Conservation (phyloP, 2,797 vertebrate genomes). For the Sebastes variabilis region DNA sequence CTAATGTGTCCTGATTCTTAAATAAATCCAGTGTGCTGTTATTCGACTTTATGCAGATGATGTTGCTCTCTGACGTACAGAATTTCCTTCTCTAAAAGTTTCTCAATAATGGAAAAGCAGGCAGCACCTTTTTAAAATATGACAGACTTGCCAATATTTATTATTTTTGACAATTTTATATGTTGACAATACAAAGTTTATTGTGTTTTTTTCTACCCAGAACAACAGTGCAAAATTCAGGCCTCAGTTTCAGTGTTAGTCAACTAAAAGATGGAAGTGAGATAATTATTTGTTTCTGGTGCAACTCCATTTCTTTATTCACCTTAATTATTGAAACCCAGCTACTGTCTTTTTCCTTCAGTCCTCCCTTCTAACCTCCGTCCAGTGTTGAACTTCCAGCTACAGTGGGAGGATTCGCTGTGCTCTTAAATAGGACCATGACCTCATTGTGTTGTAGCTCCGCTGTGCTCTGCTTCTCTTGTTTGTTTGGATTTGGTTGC, state of each 20-base stretch:
- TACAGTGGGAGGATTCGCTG: conserved; percentile 43
- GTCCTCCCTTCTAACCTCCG: not conserved
- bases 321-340: not conserved
- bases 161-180: not conserved
- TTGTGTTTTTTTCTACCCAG: not conserved
- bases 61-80: not conserved
- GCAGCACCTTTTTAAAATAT: not conserved
- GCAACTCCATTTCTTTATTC: not conserved
- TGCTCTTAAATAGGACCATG: conserved; percentile 62
- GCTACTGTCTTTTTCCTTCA: not conserved
- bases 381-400: conserved; percentile 30
- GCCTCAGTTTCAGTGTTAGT: not conserved
- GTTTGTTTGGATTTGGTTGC: conserved; percentile 72
- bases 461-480: conserved; percentile 56
- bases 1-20: not conserved
- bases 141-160: not conserved
- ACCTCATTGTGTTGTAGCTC: conserved; percentile 71
- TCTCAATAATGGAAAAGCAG: not conserved
- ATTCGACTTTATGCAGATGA: not conserved
- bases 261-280: not conserved
- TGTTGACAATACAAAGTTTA: not conserved
- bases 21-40: not conserved
- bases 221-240: not conserved
- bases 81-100: not conserved
- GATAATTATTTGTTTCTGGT: not conserved